phyloP scores from a whole-genome alignment of 2,888 invertebrate genomes.

The Trypoxylon attenuatum region DNA sequence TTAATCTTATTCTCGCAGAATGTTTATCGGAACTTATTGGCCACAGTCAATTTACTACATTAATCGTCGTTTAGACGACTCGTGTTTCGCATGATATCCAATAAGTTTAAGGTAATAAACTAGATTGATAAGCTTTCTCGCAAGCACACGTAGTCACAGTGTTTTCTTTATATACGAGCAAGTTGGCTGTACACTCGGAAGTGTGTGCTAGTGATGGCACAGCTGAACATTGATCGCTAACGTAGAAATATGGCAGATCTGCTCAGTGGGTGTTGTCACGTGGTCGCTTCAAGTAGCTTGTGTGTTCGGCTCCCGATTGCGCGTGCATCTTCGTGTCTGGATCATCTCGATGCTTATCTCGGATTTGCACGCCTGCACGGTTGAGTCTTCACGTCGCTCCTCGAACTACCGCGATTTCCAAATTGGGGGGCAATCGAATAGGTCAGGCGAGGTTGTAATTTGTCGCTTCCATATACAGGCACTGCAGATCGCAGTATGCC shows the following conservation, averaged over 20 bases:
- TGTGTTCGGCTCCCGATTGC: constrained; percentile 77
- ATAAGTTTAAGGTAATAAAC: too few relatives aligned
- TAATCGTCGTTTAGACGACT: too few relatives aligned
- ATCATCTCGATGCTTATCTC: constrained; percentile 29
- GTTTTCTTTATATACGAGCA: constrained; percentile 48
- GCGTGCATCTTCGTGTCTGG: constrained; percentile 66
- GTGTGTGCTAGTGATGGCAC: constrained; percentile 80
- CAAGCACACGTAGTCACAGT: constrained; percentile 4
- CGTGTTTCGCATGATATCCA: too few relatives aligned
- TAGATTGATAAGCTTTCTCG: too few relatives aligned
- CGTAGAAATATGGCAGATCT: constrained; percentile 78
- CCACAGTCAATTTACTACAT: too few relatives aligned
- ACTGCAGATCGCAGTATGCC: constrained; percentile 77
- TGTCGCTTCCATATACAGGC: constrained; percentile 78
- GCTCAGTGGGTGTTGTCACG: constrained; percentile 81
- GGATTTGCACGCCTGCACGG: constrained; percentile 76
- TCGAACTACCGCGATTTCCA: constrained; percentile 81
- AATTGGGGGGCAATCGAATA: constrained; percentile 79
- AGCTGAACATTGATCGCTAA: constrained; percentile 80
- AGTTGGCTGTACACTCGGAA: constrained; percentile 63
- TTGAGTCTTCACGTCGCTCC: constrained; percentile 76
- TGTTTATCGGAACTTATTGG: too few relatives aligned
- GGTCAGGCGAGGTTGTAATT: constrained; percentile 76
- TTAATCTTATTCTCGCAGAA: too few relatives aligned
- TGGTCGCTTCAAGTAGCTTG: constrained; percentile 79